phyloP scores from a whole-genome alignment of 37 sponge, comb jelly and placozoan genomes.

The Chondrosia reniformis region DNA sequence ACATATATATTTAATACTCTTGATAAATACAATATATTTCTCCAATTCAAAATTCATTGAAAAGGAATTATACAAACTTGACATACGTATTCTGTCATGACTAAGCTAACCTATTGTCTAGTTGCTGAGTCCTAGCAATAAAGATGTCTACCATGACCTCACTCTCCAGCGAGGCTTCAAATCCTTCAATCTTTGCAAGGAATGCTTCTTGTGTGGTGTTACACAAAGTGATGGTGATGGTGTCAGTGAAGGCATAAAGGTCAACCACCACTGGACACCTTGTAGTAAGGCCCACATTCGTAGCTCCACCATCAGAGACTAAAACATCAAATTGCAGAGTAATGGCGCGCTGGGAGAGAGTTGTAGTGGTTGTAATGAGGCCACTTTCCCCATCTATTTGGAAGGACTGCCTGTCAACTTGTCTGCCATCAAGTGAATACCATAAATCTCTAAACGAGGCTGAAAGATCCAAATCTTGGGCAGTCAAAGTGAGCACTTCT shows the following conservation, averaged over 20 bases:
- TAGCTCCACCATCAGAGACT: not conserved
- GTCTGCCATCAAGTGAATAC: constrained; percentile 1
- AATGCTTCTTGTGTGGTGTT: not conserved
- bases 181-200: no score
- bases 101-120: no score
- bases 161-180: no score
- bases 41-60: no score
- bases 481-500: constrained; percentile 1
- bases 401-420: not conserved
- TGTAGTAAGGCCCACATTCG: not conserved
- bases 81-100: no score
- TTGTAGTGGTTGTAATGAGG: not conserved
- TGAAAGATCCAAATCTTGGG: constrained; percentile 12
- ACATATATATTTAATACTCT: no score
- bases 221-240: not conserved
- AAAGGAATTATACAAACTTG: no score
- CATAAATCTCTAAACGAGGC: not conserved
- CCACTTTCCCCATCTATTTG: not conserved
- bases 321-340: not conserved
- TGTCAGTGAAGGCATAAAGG: not conserved
- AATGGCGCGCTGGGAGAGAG: not conserved
- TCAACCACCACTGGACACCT: constrained; percentile 3
- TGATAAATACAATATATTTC: no score
- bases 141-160: no score
- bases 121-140: no score